A percentile compares a stretch with the other conserved stretches of the same genome.
Conservation (phyloP, 2,888 invertebrate species). For the Griposia aprilina region DNA sequence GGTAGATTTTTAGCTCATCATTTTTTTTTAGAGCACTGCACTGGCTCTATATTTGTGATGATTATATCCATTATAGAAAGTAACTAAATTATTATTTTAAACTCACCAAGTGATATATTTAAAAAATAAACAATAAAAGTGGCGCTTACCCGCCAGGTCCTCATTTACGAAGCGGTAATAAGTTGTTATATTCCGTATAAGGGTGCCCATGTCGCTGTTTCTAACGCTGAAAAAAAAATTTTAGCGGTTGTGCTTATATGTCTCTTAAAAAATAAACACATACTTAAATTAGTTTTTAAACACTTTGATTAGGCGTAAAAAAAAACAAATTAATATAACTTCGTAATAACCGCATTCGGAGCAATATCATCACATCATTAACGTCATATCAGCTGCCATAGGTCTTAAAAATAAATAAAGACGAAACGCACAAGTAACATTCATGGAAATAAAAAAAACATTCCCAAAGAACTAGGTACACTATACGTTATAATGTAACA, state of each 20-base stretch:
- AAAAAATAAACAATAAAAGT: not conserved
- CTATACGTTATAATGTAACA: not conserved
- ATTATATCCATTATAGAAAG: not conserved
- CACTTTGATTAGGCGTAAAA: not conserved
- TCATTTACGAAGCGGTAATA: slow-evolving; percentile 84
- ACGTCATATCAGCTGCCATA: too few species aligned
- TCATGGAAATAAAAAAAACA: not conserved
- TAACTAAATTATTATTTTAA: not conserved
- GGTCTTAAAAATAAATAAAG: not conserved
- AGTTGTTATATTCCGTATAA: slow-evolving; percentile 81
- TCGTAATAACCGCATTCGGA: not conserved
- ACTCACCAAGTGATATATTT: not conserved
- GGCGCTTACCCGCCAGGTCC: slow-evolving; percentile 82
- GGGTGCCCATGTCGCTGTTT: slow-evolving; percentile 78
- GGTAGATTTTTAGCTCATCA: not conserved
- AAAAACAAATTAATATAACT: not conserved
- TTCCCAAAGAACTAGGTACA: not conserved
- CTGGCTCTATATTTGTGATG: not conserved
- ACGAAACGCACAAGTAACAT: not conserved
- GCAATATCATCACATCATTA: not conserved
- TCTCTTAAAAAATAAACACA: not conserved
- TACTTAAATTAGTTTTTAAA: not conserved
- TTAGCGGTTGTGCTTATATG: not conserved
- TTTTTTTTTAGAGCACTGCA: not conserved
- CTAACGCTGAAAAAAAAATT: slow-evolving; percentile 46